Percentiles rank a stretch among this genome's conserved stretches.
Conservation (phyloP, 2,113 vertebrate genomes). For the Cyrtonyx montezumae region DNA sequence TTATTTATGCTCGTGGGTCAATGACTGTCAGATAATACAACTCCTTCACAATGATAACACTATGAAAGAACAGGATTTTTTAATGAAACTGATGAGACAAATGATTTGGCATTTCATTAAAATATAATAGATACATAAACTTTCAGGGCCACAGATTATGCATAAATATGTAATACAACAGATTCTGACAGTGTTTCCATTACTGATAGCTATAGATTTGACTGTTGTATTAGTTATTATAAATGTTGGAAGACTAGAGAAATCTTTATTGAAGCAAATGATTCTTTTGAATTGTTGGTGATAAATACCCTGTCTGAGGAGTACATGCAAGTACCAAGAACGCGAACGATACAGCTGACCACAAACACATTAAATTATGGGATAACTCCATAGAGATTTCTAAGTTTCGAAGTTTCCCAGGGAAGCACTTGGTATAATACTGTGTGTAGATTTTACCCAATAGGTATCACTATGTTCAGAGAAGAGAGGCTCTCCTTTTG, state of each 20-base stretch:
- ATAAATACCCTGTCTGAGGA: not conserved
- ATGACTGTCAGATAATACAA: not conserved
- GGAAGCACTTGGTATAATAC: not conserved
- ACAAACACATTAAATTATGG: not conserved
- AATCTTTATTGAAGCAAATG: not conserved
- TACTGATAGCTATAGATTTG: not conserved
- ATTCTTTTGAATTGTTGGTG: not conserved
- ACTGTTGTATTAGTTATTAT: not conserved
- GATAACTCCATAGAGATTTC: not conserved
- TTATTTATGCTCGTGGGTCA: slow-evolving; percentile 1
- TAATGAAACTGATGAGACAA: not conserved
- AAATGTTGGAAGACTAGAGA: not conserved
- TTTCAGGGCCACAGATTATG: not conserved
- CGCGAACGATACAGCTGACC: not conserved
- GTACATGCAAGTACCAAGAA: not conserved
- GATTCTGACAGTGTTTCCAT: not conserved
- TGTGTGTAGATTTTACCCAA: not conserved
- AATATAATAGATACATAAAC: not conserved
- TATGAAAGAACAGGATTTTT: not conserved
- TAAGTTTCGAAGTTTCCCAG: not conserved
- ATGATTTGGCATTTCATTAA: not conserved
- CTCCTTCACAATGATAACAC: not conserved
- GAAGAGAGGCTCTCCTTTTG: not conserved
- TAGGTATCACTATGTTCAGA: not conserved
- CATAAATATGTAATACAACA: not conserved